These are phyloP conservation scores for Drosophila rellima DNA, from an alignment of 2,888 invertebrate genomes.

Conservation along the genomic window DNA sequence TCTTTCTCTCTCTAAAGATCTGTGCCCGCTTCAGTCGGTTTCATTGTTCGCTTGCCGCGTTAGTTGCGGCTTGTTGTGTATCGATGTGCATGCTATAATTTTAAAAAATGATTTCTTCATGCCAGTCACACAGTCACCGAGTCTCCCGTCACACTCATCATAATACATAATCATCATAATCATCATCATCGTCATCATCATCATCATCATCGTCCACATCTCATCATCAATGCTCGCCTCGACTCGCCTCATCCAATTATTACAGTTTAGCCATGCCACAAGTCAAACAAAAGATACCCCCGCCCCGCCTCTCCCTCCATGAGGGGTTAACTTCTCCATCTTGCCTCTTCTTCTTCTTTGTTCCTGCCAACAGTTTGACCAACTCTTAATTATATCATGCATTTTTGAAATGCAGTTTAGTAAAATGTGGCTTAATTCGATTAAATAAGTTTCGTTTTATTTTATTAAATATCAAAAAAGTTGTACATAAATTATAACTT, in stretches of 20 bases:
- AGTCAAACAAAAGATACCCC: conserved; percentile 72
- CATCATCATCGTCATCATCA: conserved; percentile 31
- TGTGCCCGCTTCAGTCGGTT: neutral
- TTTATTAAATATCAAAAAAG: too few relatives aligned
- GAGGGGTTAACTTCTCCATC: neutral
- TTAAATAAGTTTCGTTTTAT: too few relatives aligned
- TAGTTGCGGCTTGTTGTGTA: conserved; percentile 84
- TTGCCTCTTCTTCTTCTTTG: neutral
- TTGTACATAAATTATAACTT: too few relatives aligned
- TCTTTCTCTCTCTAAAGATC: neutral
- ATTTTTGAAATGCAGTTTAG: conserved; percentile 5
- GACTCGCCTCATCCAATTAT: conserved; percentile 71
- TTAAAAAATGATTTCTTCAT: conserved; percentile 78
- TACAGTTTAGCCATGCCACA: conserved; percentile 78
- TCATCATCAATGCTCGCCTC: conserved; percentile 43
- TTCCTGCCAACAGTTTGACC: conserved; percentile 10
- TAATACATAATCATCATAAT: conserved; percentile 56
- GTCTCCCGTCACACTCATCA: conserved; percentile 64
- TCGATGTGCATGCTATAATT: conserved; percentile 83
- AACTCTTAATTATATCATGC: conserved; percentile 33
- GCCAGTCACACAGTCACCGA: conserved; percentile 58
- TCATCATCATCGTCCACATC: conserved; percentile 32
- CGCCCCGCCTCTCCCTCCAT: neutral
- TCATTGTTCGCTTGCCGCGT: conserved; percentile 71
- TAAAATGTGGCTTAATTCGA: neutral